Conservation (phyloP, 2,888 invertebrate species). For the Heliconius aoede region DNA sequence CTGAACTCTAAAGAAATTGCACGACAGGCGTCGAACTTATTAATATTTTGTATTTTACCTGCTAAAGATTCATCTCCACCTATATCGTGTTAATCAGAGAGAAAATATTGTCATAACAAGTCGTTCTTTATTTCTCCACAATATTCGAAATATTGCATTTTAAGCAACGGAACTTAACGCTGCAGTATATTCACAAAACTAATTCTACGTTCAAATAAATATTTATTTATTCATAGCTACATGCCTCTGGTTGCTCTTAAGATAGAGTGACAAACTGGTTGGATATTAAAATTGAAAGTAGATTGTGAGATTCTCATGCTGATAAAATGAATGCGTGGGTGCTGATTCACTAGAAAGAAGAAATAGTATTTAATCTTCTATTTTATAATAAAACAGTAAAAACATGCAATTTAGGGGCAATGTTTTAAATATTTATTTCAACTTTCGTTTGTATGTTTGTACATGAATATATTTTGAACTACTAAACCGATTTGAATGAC, state of each 20-base stretch:
- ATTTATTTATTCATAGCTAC: slow-evolving; percentile 4
- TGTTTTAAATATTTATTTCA: too few relatives aligned
- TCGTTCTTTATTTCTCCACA: too few relatives aligned
- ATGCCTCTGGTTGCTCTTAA: background rate
- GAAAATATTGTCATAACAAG: too few relatives aligned
- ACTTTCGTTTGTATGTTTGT: too few relatives aligned
- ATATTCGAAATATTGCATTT: background rate
- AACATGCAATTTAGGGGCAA: too few relatives aligned
- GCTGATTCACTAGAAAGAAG: background rate
- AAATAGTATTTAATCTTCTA: background rate
- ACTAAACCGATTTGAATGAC: too few relatives aligned
- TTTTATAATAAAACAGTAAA: too few relatives aligned
- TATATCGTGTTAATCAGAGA: too few relatives aligned
- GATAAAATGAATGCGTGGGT: slow-evolving; percentile 19
- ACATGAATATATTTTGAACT: too few relatives aligned
- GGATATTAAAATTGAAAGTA: slow-evolving; percentile 15
- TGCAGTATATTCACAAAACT: background rate
- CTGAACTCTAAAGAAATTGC: background rate
- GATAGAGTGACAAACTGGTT: slow-evolving; percentile 4
- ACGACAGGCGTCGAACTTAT: too few relatives aligned
- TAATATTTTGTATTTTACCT: too few relatives aligned
- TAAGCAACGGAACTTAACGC: background rate
- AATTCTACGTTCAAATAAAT: background rate
- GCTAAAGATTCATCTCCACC: too few relatives aligned
- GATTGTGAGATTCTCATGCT: slow-evolving; percentile 6